phyloP scores from a whole-genome alignment of 2,797 vertebrate genomes.

The Dendrocincla fuliginosa region DNA sequence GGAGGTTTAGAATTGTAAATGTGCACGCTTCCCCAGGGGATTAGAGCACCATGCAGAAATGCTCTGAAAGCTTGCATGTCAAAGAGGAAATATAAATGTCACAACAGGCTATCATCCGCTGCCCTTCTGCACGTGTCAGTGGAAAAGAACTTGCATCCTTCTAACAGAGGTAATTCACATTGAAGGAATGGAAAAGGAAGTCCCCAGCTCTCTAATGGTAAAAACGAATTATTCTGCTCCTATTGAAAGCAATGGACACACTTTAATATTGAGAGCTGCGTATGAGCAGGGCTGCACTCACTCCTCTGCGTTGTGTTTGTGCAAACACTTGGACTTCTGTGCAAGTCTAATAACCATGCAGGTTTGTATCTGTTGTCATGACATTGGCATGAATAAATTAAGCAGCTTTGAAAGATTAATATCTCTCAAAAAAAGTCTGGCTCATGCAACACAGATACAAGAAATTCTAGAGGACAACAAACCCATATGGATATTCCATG shows the following conservation, averaged over 20 bases:
- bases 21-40: constrained; percentile 22
- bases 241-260: constrained; percentile 9
- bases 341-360: neutral
- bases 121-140: constrained; percentile 13
- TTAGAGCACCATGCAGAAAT: constrained; percentile 49
- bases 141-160: constrained; percentile 27
- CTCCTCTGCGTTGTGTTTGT: neutral
- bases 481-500: neutral
- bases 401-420: neutral
- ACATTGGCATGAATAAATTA: neutral
- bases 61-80: constrained; percentile 37
- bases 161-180: constrained; percentile 58
- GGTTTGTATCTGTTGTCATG: neutral
- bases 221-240: constrained; percentile 50
- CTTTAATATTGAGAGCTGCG: neutral
- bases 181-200: constrained; percentile 62
- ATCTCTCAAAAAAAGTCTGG: neutral
- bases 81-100: constrained; percentile 65
- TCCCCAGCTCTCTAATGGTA: constrained; percentile 19
- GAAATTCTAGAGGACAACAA: neutral
- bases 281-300: neutral
- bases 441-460: neutral
- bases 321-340: neutral
- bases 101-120: neutral
- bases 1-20: constrained; percentile 69